Base-by-base conservation (phyloP, 1,140 invertebrate genomes). In the Akabosia matsudoensis region DNA sequence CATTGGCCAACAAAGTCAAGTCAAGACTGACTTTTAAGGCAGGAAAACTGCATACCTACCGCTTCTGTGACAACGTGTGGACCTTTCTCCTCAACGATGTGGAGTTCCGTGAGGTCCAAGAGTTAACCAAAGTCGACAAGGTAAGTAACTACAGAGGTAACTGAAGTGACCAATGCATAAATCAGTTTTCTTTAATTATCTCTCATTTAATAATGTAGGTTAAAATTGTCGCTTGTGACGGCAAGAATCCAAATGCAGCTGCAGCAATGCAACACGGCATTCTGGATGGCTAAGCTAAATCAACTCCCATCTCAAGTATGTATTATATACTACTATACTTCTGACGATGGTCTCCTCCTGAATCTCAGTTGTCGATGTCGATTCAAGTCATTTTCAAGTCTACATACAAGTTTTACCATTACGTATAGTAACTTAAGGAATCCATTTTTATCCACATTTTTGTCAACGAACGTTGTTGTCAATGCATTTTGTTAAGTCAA, bases 31-130 rank as follows among this genome's bases (percentile, higher is more conserved):
- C 92, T 33, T 98, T 98, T 84, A 97, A 97, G 91, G 95, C 96
- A 80, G 94, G 93, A 37, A 97, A 97, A 89, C 87, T 99, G 77
- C 97, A 97, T 83, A 99, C 97, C 0, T 99, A 99, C 85, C 90
- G 97, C 82, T 99, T 99, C 87, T 99, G 97, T 90, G 97, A 99
- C 87, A 99, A 99, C 88, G 97, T 99, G 0, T 99, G 97, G 97
- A 99, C 97, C n/a, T 98, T 99, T 84, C 94, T 99, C 88, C 88
- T 99, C 77, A 97, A 97, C 85, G 94, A 98, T 87, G 97, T 99
- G 14, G 97, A 99, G 85, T 98, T 99, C 83, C 89, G 95, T 79
- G 97, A 99, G 87, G 93, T 96, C 0, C 93, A 96, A 84, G 96
- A 98, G 84, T 89, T 97, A 75, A 92, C 94, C 14, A 93, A 93